phyloP scores from a whole-genome alignment of 2,113 vertebrate species.

The Eretmochelys imbricata region DNA sequence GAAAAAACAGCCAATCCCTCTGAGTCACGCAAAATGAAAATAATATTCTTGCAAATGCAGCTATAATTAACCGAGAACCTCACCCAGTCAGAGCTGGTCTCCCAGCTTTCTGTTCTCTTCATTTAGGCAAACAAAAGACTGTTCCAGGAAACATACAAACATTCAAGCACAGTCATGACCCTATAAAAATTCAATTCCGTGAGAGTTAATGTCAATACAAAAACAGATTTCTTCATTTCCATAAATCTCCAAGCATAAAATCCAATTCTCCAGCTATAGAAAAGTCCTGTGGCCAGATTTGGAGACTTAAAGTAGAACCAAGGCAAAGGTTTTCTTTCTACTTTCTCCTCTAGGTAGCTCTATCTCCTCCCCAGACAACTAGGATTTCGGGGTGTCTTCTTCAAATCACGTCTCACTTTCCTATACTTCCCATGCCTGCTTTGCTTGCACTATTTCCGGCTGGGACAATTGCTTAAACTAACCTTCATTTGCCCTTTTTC shows the following conservation, averaged over 20 bases:
- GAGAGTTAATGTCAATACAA: constrained; percentile 68
- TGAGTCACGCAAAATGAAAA: constrained; percentile 18
- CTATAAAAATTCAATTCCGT: constrained; percentile 71
- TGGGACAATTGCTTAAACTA: constrained; percentile 20
- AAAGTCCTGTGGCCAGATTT: constrained; percentile 3
- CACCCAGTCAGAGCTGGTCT: constrained; percentile 39
- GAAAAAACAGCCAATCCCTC: not conserved
- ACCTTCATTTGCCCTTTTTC: constrained; percentile 35
- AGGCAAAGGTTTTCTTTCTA: constrained; percentile 18
- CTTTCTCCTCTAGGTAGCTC: not conserved
- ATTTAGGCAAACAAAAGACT: constrained; percentile 63
- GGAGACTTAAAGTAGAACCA: constrained; percentile 45
- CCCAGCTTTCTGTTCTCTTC: constrained; percentile 50
- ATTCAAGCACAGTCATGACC: constrained; percentile 59
- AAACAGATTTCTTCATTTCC: constrained; percentile 67
- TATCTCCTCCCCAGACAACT: constrained; percentile 3
- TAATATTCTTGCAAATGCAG: not conserved
- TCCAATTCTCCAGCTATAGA: constrained; percentile 1
- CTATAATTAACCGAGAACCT: constrained; percentile 66
- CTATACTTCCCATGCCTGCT: not conserved
- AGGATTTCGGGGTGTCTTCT: not conserved
- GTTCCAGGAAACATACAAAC: constrained; percentile 63
- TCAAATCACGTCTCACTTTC: not conserved
- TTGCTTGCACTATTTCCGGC: not conserved
- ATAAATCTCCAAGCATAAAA: constrained; percentile 48